Conservation (phyloP, 2,888 invertebrate genomes). For the Portevinia maculata region DNA sequence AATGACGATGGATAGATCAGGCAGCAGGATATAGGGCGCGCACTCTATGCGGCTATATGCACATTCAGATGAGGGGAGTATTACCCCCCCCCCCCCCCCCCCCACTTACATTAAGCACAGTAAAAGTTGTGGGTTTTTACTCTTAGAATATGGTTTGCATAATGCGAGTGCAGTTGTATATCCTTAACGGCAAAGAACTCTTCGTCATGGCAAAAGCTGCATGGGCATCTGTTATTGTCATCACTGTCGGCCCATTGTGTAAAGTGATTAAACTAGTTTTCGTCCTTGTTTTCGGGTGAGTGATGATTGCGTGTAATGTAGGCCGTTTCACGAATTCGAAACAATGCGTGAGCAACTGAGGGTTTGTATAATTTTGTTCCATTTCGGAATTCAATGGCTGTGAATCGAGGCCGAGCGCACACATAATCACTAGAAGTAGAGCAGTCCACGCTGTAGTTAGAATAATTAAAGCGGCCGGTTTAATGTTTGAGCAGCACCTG, state of each 20-base stretch:
- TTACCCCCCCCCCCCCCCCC: background rate
- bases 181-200: constrained; percentile 56
- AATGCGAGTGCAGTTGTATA: constrained; percentile 57
- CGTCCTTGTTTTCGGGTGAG: constrained; percentile 64
- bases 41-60: background rate
- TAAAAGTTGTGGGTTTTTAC: constrained; percentile 50
- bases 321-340: constrained; percentile 56
- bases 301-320: constrained; percentile 72
- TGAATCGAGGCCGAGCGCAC: background rate
- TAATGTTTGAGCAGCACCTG: constrained; percentile 4
- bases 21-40: constrained; percentile 29
- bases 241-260: constrained; percentile 47
- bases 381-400: constrained; percentile 17
- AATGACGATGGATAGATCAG: constrained; percentile 69
- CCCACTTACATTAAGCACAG: constrained; percentile 1
- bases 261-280: constrained; percentile 71
- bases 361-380: constrained; percentile 39
- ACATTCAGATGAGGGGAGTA: constrained; percentile 17
- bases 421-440: background rate
- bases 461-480: background rate
- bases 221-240: constrained; percentile 15
- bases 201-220: constrained; percentile 3
- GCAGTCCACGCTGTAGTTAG: background rate
- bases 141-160: constrained; percentile 68
- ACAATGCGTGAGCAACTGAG: constrained; percentile 71